phyloP scores from a whole-genome alignment of 2,888 invertebrate genomes.

The Drosophila picticornis region DNA sequence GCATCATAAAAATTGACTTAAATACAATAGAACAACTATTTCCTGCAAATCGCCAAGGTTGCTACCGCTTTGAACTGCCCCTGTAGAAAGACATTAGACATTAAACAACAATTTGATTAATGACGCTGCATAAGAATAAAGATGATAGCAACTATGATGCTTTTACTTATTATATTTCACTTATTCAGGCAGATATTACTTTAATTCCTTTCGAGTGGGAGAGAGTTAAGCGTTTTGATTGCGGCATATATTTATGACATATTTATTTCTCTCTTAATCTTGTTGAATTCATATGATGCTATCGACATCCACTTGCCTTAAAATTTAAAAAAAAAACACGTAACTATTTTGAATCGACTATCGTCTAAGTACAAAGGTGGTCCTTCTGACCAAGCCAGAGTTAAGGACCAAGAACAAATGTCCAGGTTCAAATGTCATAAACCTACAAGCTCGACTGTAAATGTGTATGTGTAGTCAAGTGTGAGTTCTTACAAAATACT shows the following conservation, averaged over 20 bases:
- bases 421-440: background rate
- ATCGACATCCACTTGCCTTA: background rate
- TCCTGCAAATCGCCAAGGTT: conserved; percentile 45
- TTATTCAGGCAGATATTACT: background rate
- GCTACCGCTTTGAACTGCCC: conserved; percentile 59
- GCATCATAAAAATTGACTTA: conserved; percentile 57
- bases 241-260: background rate
- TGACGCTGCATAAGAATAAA: conserved; percentile 11
- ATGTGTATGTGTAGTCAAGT: conserved; percentile 2
- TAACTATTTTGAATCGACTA: background rate
- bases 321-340: background rate
- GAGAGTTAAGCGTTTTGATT: background rate
- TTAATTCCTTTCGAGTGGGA: background rate
- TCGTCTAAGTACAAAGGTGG: background rate
- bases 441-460: conserved; percentile 1
- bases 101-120: conserved; percentile 28
- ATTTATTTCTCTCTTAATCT: background rate
- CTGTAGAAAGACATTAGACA: conserved; percentile 51
- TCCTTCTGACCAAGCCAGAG: background rate
- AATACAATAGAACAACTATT: conserved; percentile 40
- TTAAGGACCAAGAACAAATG: background rate
- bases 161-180: background rate
- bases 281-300: background rate
- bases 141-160: conserved; percentile 8
- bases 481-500: conserved; percentile 34